phyloP scores from a whole-genome alignment of 1,140 invertebrate genomes.

The Zelostemma sp. region DNA sequence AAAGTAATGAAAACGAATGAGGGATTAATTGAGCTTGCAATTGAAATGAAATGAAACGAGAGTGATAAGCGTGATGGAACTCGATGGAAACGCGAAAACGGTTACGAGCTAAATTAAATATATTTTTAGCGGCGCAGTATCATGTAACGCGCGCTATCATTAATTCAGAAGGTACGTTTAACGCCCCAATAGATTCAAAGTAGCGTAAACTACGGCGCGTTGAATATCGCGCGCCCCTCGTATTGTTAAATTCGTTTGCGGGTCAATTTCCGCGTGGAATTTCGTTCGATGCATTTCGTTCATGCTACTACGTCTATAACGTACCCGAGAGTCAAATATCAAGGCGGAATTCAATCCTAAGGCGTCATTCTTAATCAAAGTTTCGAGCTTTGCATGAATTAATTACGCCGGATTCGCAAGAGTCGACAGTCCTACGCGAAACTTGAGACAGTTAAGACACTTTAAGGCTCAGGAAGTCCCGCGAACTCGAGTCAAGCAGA shows the following conservation, averaged over 20 bases:
- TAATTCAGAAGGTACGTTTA: constrained; percentile 14
- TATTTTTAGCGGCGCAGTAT: constrained; percentile 5
- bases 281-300: not conserved
- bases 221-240: constrained; percentile 17
- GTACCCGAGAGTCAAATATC: not conserved
- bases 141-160: constrained; percentile 11
- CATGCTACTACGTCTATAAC: too few species aligned
- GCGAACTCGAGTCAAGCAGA: constrained; percentile 16
- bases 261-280: not conserved
- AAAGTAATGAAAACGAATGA: too few species aligned
- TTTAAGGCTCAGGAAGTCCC: constrained; percentile 19
- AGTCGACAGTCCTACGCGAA: constrained; percentile 11
- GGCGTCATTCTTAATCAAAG: constrained; percentile 29
- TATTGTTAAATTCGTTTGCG: constrained; percentile 12
- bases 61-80: constrained; percentile 13
- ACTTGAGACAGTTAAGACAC: constrained; percentile 33
- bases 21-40: too few species aligned
- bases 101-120: constrained; percentile 10
- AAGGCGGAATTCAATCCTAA: constrained; percentile 2
- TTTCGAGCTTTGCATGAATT: constrained; percentile 19
- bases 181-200: constrained; percentile 19
- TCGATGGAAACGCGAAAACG: constrained; percentile 10
- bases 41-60: constrained; percentile 6
- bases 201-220: not conserved
- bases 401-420: constrained; percentile 23